Percentiles rank a stretch among this genome's conserved stretches.
phyloP scores from a whole-genome alignment of 2,113 vertebrate genomes.

The Columbina picui region DNA sequence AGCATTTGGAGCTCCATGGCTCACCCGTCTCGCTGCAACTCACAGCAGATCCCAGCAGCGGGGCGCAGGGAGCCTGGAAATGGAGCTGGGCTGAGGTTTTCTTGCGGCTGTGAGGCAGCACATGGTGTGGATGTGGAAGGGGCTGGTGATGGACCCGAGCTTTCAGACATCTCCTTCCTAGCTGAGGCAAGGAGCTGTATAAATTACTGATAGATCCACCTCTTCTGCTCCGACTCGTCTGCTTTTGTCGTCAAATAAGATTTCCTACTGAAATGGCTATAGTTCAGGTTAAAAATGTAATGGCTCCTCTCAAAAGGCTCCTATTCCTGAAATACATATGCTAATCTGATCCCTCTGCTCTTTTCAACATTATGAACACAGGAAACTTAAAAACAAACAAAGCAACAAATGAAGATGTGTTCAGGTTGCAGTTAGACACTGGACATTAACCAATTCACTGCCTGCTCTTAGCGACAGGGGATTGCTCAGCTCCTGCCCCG shows the following conservation, averaged over 20 bases:
- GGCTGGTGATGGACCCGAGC: background rate
- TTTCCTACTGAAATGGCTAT: background rate
- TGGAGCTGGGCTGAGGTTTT: background rate
- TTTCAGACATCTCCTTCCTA: background rate
- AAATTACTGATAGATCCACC: background rate
- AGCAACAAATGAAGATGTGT: background rate
- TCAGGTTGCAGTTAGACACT: background rate
- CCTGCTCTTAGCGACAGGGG: background rate
- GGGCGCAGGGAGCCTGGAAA: background rate
- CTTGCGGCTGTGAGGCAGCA: background rate
- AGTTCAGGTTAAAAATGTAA: background rate
- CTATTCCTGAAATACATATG: background rate
- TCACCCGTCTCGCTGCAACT: background rate
- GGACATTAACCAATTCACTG: fast-evolving
- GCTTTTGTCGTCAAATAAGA: background rate
- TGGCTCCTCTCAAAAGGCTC: background rate
- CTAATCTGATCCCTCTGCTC: background rate
- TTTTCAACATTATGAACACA: background rate
- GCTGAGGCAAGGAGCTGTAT: background rate
- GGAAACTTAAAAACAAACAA: background rate
- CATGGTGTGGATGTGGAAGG: background rate
- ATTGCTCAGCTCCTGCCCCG: background rate
- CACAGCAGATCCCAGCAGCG: background rate
- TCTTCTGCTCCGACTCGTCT: background rate
- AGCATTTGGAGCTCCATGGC: background rate